phyloP scores from a whole-genome alignment of 1,140 invertebrate genomes.

The Nomia melanderi region DNA sequence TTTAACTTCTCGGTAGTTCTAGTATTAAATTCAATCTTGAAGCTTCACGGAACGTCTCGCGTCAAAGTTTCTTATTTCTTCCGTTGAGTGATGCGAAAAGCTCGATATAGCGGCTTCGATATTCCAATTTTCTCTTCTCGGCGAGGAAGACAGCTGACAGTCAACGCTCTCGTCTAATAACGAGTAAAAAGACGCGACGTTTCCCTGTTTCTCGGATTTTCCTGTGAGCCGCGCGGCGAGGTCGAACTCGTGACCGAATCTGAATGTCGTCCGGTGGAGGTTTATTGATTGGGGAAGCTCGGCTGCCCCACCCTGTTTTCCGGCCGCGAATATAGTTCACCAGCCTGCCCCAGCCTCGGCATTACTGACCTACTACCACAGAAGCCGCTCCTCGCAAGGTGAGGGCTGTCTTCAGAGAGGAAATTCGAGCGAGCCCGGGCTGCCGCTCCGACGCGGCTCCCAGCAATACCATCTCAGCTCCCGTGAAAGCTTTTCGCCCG shows the following conservation, averaged over 20 bases:
- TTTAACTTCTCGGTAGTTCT: too few species aligned
- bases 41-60: too few species aligned
- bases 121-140: not conserved
- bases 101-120: too few species aligned
- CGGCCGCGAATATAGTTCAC: conserved; percentile 54
- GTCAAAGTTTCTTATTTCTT: not conserved
- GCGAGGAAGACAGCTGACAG: not conserved
- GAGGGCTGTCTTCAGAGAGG: conserved; percentile 42
- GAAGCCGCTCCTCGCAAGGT: conserved; percentile 40
- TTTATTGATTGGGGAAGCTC: conserved; percentile 66
- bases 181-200: not conserved
- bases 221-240: conserved; percentile 20
- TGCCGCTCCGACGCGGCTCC: not conserved
- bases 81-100: not conserved
- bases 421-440: conserved; percentile 12
- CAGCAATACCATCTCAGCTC: not conserved
- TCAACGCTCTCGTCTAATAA: too few species aligned
- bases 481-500: not conserved
- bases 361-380: conserved; percentile 73
- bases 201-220: conserved; percentile 24
- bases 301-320: conserved; percentile 55
- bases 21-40: too few species aligned
- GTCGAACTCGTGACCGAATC: conserved; percentile 58
- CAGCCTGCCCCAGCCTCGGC: conserved; percentile 55
- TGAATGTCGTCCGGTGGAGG: conserved; percentile 57